Percentiles rank a stretch among this genome's conserved stretches.
phyloP scores from a whole-genome alignment of 2,797 vertebrate genomes.

The Thamnophis elegans region DNA sequence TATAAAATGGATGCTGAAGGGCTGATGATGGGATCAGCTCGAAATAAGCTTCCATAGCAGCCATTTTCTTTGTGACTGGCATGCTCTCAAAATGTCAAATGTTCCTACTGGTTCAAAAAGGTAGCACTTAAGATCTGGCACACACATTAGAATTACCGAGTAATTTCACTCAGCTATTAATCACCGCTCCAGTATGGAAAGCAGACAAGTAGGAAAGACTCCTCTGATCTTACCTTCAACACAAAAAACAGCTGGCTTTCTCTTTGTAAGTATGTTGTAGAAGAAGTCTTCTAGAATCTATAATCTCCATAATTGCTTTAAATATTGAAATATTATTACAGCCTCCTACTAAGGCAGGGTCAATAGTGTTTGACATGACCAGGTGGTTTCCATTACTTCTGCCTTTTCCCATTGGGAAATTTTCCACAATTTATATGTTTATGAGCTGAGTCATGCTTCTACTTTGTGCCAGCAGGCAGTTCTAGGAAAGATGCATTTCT shows the following conservation, averaged over 20 bases:
- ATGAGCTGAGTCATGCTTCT: background rate
- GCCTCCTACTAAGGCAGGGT: conserved; percentile 62
- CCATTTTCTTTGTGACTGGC: background rate
- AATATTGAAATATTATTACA: conserved; percentile 37
- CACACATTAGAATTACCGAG: background rate
- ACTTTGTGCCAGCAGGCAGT: background rate
- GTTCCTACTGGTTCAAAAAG: background rate
- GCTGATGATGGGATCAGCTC: background rate
- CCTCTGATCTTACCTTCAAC: background rate
- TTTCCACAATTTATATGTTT: background rate
- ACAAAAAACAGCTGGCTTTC: background rate
- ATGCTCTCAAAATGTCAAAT: background rate
- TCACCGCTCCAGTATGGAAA: background rate
- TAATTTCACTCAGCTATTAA: background rate
- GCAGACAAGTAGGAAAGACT: background rate
- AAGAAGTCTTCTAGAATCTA: background rate
- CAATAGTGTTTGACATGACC: conserved; percentile 49
- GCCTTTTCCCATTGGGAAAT: conserved; percentile 34
- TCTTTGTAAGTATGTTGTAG: background rate
- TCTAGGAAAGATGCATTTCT: background rate
- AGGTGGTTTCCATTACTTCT: conserved; percentile 58
- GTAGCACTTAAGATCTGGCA: background rate
- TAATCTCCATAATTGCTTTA: background rate
- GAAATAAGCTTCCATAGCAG: background rate
- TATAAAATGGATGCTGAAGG: background rate